Conservation (phyloP, 2,888 invertebrate genomes). For the Diplazon laetatorius region DNA sequence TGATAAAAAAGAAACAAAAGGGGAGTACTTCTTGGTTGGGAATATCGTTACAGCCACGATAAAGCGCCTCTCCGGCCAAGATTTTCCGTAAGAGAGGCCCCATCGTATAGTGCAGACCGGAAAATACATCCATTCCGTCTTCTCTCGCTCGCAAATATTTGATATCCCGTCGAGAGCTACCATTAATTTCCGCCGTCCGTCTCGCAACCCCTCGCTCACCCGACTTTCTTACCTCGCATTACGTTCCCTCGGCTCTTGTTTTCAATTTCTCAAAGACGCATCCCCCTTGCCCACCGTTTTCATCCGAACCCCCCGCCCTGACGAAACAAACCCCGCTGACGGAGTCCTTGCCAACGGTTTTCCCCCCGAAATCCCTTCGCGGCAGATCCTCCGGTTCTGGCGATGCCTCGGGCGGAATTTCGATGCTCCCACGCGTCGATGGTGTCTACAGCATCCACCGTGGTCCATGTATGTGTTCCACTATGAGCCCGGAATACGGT, state of each 20-base stretch:
- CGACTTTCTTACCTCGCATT: slow-evolving; percentile 25
- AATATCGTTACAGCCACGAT: slow-evolving; percentile 8
- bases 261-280: slow-evolving; percentile 73
- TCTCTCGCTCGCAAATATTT: slow-evolving; percentile 72
- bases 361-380: slow-evolving; percentile 30
- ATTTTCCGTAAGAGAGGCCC: slow-evolving; percentile 30
- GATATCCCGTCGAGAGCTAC: slow-evolving; percentile 69
- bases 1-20: too few relatives aligned
- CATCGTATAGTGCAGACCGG: slow-evolving; percentile 25
- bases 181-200: slow-evolving; percentile 72
- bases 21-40: slow-evolving; percentile 14
- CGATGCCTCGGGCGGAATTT: slow-evolving; percentile 47
- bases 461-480: slow-evolving; percentile 69
- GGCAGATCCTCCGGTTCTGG: slow-evolving; percentile 5
- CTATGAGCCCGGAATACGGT: slow-evolving; percentile 3
- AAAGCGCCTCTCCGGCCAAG: slow-evolving; percentile 3
- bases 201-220: neutral
- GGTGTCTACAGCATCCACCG: slow-evolving; percentile 45
- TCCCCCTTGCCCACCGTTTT: too few relatives aligned
- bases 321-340: slow-evolving; percentile 31
- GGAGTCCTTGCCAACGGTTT: slow-evolving; percentile 6
- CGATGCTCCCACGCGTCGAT: slow-evolving; percentile 46
- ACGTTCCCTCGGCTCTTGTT: slow-evolving; percentile 62
- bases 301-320: neutral
- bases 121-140: slow-evolving; percentile 61